A percentile compares a stretch with the other conserved stretches of the same genome.
phyloP scores from a whole-genome alignment of 2,113 vertebrate genomes.

The Malurus elegans region DNA sequence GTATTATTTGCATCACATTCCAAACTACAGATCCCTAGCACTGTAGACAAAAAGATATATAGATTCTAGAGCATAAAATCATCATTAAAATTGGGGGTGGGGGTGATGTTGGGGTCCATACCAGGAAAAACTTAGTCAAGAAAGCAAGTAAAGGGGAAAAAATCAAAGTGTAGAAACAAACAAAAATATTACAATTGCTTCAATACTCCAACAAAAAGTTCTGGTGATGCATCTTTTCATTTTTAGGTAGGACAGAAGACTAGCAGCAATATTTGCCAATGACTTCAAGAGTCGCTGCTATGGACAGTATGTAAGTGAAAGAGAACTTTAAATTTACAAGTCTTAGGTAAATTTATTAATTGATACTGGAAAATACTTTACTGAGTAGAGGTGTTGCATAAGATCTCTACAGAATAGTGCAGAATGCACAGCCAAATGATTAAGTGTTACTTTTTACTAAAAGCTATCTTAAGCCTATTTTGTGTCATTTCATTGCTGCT shows the following conservation, averaged over 20 bases:
- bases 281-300: background rate
- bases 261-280: background rate
- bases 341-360: background rate
- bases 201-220: background rate
- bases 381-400: background rate
- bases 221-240: rapidly evolving
- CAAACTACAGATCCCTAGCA: background rate
- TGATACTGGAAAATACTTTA: background rate
- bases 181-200: background rate
- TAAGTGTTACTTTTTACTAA: background rate
- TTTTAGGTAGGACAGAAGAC: background rate
- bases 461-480: background rate
- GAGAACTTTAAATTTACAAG: background rate
- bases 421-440: background rate
- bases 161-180: background rate
- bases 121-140: background rate
- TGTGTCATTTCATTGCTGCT: background rate
- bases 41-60: background rate
- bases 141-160: background rate
- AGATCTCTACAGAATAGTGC: background rate
- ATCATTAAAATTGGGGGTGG: background rate
- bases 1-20: background rate
- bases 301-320: background rate
- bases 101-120: rapidly evolving
- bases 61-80: background rate